phyloP scores from a whole-genome alignment of 1,140 invertebrate genomes.

The Dendroctonus valens region DNA sequence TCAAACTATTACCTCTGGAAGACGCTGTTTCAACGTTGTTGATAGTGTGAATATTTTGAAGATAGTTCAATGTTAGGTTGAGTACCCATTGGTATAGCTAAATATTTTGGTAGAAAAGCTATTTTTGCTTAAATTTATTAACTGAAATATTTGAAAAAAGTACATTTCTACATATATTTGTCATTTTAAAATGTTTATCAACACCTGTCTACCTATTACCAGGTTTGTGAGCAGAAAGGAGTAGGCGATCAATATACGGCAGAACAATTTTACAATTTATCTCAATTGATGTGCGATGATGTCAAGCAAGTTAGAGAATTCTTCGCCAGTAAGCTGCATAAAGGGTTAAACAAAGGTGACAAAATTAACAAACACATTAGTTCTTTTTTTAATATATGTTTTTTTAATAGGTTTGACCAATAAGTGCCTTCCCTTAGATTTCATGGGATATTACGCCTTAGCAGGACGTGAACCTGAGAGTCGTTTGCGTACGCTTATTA shows the following conservation, averaged over 20 bases:
- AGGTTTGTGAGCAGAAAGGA: slow-evolving; percentile 90
- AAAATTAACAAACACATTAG: not conserved
- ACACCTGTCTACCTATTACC: not conserved
- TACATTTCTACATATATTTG: too few species aligned
- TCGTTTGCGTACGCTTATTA: slow-evolving; percentile 45
- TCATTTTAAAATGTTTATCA: too few species aligned
- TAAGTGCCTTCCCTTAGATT: slow-evolving; percentile 90
- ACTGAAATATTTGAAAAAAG: too few species aligned
- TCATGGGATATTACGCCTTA: slow-evolving; percentile 93
- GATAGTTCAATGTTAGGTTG: too few species aligned
- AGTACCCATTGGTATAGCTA: too few species aligned
- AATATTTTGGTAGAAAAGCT: too few species aligned
- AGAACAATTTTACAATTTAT: slow-evolving; percentile 93
- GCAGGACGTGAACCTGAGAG: slow-evolving; percentile 83
- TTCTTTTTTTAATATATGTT: slow-evolving; percentile 47
- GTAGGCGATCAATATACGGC: slow-evolving; percentile 92
- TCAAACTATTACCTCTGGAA: too few species aligned
- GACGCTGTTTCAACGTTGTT: too few species aligned
- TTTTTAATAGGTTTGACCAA: slow-evolving; percentile 67
- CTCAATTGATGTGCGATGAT: slow-evolving; percentile 86
- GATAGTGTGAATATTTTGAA: too few species aligned
- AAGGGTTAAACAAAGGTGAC: slow-evolving; percentile 58
- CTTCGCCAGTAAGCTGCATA: slow-evolving; percentile 89
- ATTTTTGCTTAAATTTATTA: too few species aligned
- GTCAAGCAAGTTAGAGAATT: slow-evolving; percentile 86